phyloP scores from a whole-genome alignment of 2,797 vertebrate genomes.

The Cottoperca gobio region DNA sequence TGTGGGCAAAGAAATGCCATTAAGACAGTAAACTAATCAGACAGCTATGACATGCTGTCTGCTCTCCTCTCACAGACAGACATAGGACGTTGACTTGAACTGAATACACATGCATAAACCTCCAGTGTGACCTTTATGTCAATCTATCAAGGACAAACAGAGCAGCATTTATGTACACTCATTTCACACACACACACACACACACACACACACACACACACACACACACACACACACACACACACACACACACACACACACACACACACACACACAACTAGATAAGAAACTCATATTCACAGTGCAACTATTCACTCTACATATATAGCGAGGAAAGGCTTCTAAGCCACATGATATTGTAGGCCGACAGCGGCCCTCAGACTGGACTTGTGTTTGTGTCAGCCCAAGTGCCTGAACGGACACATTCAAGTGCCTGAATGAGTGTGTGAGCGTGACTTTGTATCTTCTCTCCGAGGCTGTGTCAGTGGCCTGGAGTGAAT shows the following conservation, averaged over 20 bases:
- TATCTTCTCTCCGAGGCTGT: conserved; percentile 28
- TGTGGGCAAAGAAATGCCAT: neutral
- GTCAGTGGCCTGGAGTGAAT: conserved; percentile 52
- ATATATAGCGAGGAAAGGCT: neutral
- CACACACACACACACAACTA: neutral
- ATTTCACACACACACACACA: conserved; percentile 1
- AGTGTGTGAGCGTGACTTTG: conserved; percentile 29
- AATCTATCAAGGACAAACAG: neutral
- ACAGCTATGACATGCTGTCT: neutral
- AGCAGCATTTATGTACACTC: neutral
- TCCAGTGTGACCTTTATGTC: neutral
- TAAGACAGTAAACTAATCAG: neutral
- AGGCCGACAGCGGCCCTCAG: neutral
- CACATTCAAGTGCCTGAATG: conserved; percentile 16
- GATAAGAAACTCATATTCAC: neutral
- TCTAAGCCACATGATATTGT: neutral
- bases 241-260: conserved; percentile 12
- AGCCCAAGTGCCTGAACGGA: conserved; percentile 7
- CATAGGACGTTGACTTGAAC: conserved; percentile 28
- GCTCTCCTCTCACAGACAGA: neutral
- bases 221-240: neutral
- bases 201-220: neutral
- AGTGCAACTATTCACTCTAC: neutral
- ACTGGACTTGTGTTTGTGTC: neutral
- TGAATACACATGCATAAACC: conserved; percentile 15